Evolutionary conservation across 2,113 vertebrate species (phyloP).

Genomic region (Oncorhynchus clarkii): DNA sequence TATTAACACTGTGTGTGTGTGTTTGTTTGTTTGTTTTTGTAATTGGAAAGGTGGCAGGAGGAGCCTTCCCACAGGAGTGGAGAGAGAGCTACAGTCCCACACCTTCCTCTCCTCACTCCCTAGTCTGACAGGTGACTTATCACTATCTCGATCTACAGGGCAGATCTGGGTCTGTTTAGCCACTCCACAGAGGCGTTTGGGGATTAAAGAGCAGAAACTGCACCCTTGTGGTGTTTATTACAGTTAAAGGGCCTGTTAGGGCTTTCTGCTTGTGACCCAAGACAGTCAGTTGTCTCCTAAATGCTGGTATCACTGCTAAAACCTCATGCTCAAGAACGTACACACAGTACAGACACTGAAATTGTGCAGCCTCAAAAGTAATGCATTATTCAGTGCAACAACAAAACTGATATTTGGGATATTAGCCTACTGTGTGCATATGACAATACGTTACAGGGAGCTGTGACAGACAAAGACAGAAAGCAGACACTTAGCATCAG

Average conservation of each 20-base stretch:
- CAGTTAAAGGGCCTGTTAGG: no score
- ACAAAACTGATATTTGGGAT: background rate
- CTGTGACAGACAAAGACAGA: background rate
- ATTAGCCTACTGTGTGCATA: background rate
- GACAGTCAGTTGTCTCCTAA: background rate
- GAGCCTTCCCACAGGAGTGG: slow-evolving; percentile 63
- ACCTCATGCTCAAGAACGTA: background rate
- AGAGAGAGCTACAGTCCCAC: slow-evolving; percentile 31
- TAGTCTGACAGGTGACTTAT: slow-evolving; percentile 51
- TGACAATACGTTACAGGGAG: background rate
- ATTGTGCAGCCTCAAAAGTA: background rate
- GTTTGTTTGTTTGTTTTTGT: slow-evolving; percentile 46
- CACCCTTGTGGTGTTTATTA: background rate
- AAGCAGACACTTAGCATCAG: background rate
- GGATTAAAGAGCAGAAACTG: slow-evolving; percentile 29
- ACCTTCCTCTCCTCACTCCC: slow-evolving; percentile 25
- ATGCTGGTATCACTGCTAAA: background rate
- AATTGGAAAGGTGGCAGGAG: slow-evolving; percentile 62
- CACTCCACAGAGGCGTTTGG: slow-evolving; percentile 34
- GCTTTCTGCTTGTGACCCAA: no score
- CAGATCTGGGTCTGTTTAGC: slow-evolving; percentile 20
- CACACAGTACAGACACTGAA: background rate
- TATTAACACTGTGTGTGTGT: background rate
- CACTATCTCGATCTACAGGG: slow-evolving; percentile 47
- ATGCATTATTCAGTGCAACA: slow-evolving; percentile 1